phyloP scores from a whole-genome alignment of 2,888 invertebrate species.

The Meandrusa payeni region DNA sequence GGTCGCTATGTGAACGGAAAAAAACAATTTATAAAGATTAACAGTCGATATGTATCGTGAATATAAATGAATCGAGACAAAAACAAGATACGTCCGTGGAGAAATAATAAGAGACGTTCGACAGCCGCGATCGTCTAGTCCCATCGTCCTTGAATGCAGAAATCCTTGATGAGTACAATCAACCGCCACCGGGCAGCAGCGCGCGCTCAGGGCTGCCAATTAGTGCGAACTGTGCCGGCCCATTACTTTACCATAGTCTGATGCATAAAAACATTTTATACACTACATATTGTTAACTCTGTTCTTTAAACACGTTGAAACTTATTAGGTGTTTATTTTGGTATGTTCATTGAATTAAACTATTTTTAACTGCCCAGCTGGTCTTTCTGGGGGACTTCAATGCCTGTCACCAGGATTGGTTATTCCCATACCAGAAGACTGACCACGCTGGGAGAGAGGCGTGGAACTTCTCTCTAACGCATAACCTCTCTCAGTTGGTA shows the following conservation, averaged over 20 bases:
- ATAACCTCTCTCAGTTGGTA: too few relatives aligned
- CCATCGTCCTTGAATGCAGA: slow-evolving; percentile 76
- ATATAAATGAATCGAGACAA: slow-evolving; percentile 75
- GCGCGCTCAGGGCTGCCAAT: slow-evolving; percentile 69
- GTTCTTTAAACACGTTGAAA: too few relatives aligned
- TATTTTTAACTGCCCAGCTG: too few relatives aligned
- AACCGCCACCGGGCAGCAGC: slow-evolving; percentile 76
- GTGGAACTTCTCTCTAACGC: too few relatives aligned
- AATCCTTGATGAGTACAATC: slow-evolving; percentile 81
- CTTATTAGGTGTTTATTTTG: too few relatives aligned
- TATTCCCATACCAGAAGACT: too few relatives aligned
- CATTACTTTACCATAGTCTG: neutral
- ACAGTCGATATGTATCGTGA: slow-evolving; percentile 74
- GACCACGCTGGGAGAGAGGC: too few relatives aligned
- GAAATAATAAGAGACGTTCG: slow-evolving; percentile 75
- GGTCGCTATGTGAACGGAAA: slow-evolving; percentile 42
- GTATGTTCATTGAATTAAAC: too few relatives aligned
- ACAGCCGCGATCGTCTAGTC: slow-evolving; percentile 69
- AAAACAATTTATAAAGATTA: slow-evolving; percentile 73
- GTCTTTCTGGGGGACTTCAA: too few relatives aligned
- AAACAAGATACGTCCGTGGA: slow-evolving; percentile 74
- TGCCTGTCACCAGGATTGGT: too few relatives aligned
- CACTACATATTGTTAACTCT: too few relatives aligned
- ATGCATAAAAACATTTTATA: slow-evolving; percentile 8
- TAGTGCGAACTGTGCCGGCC: slow-evolving; percentile 1